Evolutionary conservation across 2,797 vertebrate genomes (phyloP).

Genomic region (Iguana delicatissima): DNA sequence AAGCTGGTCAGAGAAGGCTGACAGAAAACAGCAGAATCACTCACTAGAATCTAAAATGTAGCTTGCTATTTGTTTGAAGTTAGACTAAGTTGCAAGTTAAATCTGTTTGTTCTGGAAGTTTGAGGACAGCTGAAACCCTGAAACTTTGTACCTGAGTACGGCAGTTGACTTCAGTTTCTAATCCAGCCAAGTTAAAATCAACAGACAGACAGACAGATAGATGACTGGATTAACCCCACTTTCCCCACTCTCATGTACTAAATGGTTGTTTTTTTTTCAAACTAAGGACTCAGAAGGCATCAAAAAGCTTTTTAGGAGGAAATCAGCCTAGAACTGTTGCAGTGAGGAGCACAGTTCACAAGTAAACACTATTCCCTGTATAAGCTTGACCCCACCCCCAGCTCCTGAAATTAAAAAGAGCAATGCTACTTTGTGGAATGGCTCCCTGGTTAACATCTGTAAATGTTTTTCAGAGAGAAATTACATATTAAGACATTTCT

Average conservation of each 20-base stretch:
- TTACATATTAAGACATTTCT: constrained; percentile 77
- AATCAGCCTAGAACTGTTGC: constrained; percentile 52
- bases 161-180: background rate
- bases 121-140: constrained; percentile 20
- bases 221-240: background rate
- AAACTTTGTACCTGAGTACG: constrained; percentile 28
- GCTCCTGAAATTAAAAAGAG: background rate
- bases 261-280: constrained; percentile 40
- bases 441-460: constrained; percentile 69
- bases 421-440: background rate
- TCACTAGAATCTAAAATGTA: constrained; percentile 42
- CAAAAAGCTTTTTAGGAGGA: constrained; percentile 62
- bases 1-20: constrained; percentile 43
- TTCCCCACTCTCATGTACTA: constrained; percentile 1
- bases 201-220: background rate
- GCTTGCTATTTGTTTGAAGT: constrained; percentile 30
- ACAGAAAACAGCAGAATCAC: constrained; percentile 46
- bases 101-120: constrained; percentile 36
- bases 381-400: background rate
- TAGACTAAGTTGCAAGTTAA: constrained; percentile 34
- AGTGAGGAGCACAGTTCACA: constrained; percentile 53
- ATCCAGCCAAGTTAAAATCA: background rate
- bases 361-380: background rate
- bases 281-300: constrained; percentile 51
- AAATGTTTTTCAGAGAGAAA: constrained; percentile 72